Evolutionary conservation across 2,888 invertebrate genomes (phyloP).

Genomic region (Xestoiulus laeticollis): DNA sequence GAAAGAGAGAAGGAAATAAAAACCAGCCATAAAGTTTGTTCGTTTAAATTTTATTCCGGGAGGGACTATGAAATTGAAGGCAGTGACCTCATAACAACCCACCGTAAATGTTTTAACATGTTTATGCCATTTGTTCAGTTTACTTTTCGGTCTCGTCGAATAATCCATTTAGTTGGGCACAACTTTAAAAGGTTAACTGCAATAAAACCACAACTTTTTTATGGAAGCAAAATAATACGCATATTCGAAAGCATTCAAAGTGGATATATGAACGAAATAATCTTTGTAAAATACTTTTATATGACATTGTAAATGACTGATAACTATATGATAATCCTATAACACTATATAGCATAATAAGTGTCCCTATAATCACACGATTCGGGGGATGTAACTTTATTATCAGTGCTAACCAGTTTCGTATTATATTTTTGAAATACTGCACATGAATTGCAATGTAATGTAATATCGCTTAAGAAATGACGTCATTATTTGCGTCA

Average conservation of each 20-base stretch:
- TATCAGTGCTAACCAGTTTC: neutral
- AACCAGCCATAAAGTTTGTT: neutral
- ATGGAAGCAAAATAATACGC: neutral
- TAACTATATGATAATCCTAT: neutral
- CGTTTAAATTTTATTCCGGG: slow-evolving; percentile 32
- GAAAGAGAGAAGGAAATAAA: slow-evolving; percentile 3
- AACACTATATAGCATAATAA: neutral
- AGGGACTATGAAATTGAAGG: slow-evolving; percentile 10
- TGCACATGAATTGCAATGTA: neutral
- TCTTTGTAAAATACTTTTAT: neutral
- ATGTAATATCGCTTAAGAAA: neutral
- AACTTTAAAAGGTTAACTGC: neutral
- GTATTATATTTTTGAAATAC: neutral
- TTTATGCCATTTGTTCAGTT: slow-evolving; percentile 6
- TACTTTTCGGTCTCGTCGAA: neutral
- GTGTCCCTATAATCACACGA: neutral
- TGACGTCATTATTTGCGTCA: neutral
- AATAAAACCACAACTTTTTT: neutral
- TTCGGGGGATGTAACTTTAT: neutral
- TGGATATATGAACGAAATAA: neutral
- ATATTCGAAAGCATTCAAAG: neutral
- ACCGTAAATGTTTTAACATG: neutral
- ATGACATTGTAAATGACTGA: neutral
- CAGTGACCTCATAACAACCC: neutral
- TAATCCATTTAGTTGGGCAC: neutral